Percentiles rank a stretch among this genome's conserved stretches.
Evolutionary conservation across 2,888 invertebrate genomes (phyloP).

Genomic region (Corbicula japonica): DNA sequence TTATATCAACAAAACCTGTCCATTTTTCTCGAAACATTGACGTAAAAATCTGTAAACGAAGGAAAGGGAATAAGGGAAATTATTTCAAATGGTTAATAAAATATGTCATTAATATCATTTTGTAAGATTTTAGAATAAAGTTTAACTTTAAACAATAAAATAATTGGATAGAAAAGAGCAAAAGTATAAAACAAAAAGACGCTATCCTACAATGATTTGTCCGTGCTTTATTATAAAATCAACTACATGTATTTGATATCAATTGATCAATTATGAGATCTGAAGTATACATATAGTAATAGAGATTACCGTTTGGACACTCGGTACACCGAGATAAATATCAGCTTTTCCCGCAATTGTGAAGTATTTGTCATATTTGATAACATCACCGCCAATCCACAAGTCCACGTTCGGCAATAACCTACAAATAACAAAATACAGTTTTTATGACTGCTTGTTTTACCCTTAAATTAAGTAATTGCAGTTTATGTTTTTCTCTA

Average conservation of each 20-base stretch:
- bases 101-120: too few relatives aligned
- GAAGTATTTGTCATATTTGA: constrained; percentile 8
- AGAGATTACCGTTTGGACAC: constrained; percentile 33
- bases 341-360: constrained; percentile 25
- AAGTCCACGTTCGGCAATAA: constrained; percentile 25
- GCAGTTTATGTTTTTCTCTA: neutral
- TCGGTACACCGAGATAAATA: constrained; percentile 42
- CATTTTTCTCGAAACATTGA: constrained; percentile 50
- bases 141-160: too few relatives aligned
- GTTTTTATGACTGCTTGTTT: neutral
- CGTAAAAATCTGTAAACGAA: constrained; percentile 36
- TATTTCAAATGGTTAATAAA: too few relatives aligned
- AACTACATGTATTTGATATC: too few relatives aligned
- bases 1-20: constrained; percentile 9
- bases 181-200: too few relatives aligned
- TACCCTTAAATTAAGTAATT: neutral
- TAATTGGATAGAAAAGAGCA: too few relatives aligned
- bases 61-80: too few relatives aligned
- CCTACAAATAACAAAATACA: constrained; percentile 20
- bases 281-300: too few relatives aligned
- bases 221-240: too few relatives aligned
- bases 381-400: constrained; percentile 47
- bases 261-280: too few relatives aligned
- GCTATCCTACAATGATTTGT: too few relatives aligned
- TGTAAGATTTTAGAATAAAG: too few relatives aligned